Evolutionary conservation across 2,113 vertebrate species (phyloP), one percentile per base, ranked within the genome.

Genomic region (Eira barbara): DNA sequence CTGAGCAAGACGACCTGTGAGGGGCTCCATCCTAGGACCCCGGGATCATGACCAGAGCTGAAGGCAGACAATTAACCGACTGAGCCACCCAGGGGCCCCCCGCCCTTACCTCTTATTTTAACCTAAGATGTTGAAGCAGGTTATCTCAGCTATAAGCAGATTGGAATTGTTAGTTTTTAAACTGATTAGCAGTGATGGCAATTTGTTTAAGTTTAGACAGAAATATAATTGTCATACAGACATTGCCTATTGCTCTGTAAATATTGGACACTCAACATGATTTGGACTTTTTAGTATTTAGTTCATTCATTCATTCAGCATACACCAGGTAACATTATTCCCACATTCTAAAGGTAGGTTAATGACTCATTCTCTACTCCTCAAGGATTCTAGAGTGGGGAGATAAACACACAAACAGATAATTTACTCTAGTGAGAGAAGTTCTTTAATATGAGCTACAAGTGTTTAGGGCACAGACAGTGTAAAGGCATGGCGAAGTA

Each of bases 151-250:
- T 96, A 14, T 81, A 18, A 57, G n/a, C 55, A 93, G 47, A 80
- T 65, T 94, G 45, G 80, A 85, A 94, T n/a, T 84, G 67, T 55
- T 76, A 11, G 18, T 52, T 36, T 93, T 90, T 74, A 85, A 93
- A 67, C 39, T 91, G 23, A 71, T 97, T 18, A 80, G 12, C 39
- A 74, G 1, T 39, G 25, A 57, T 89, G 23, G 27, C 45, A 27
- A 34, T 97, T 96, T 94, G 27, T 89, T 3, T 74, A 89, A 80
- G 21, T 89, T 94, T 92, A 80, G 39, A 52, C 5, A 80, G 79
- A 81, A 81, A 69, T 47, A 15, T 67, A 17, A 79, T 80, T 34
- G 4, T 90, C 57, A 27, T 69, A 57, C 36, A 83, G 82, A n/a
- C 15, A 1, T 47, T 88, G 25, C 61, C 47, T 89, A 1, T 65